Percentiles rank a stretch among this genome's conserved stretches.
Conservation (phyloP, 53 echinoderm and acorn worm species). For the Stichopus horrens region DNA sequence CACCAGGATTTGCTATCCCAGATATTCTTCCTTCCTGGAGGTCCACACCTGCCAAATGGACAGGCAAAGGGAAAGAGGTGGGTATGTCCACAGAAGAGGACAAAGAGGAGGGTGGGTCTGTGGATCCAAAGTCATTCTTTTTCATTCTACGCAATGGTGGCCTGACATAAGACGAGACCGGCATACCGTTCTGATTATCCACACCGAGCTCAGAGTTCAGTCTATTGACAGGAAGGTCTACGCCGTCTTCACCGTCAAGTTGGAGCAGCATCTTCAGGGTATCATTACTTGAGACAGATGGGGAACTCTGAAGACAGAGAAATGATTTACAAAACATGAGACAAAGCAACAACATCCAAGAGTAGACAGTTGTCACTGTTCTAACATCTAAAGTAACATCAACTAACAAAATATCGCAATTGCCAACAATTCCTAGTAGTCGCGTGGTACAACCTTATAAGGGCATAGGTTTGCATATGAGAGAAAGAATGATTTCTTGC, state of each 20-base stretch:
- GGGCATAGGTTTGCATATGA: too few relatives aligned
- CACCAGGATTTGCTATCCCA: background rate
- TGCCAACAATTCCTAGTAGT: too few relatives aligned
- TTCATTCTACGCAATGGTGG: slow-evolving; percentile 21
- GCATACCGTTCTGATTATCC: background rate
- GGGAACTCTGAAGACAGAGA: background rate
- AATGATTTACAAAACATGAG: background rate
- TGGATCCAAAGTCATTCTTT: slow-evolving; percentile 20
- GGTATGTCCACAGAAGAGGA: background rate
- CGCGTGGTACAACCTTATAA: too few relatives aligned
- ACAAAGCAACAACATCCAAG: too few relatives aligned
- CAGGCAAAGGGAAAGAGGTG: background rate
- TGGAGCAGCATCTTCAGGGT: slow-evolving; percentile 8
- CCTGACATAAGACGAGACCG: background rate
- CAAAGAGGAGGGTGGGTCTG: background rate
- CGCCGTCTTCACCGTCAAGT: slow-evolving; percentile 1
- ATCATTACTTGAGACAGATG: background rate
- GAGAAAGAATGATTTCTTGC: too few relatives aligned
- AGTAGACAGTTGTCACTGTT: too few relatives aligned
- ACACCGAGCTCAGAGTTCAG: background rate
- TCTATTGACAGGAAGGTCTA: background rate
- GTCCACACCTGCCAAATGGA: background rate
- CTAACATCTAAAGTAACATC: too few relatives aligned
- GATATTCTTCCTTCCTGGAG: background rate
- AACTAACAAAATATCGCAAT: too few relatives aligned